These are phyloP conservation scores for Samia ricini DNA, from an alignment of 1,140 invertebrate species.

Conservation along the genomic window DNA sequence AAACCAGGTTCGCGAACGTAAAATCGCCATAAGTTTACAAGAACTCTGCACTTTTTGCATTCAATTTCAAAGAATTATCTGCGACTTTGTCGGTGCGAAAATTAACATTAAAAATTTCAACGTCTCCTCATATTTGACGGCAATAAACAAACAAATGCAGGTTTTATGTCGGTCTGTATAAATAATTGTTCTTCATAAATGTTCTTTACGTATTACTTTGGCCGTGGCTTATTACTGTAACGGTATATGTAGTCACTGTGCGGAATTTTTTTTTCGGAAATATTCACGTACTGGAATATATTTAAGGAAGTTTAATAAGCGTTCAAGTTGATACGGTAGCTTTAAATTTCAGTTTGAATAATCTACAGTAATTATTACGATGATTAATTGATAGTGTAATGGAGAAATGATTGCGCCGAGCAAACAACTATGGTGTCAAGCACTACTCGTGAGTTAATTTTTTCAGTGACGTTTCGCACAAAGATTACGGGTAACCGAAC, in stretches of 20 bases:
- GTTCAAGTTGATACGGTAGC: background rate
- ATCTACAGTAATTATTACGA: slow-evolving; percentile 30
- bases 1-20: slow-evolving; percentile 53
- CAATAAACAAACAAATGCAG: slow-evolving; percentile 44
- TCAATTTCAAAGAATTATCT: slow-evolving; percentile 51
- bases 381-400: slow-evolving; percentile 44
- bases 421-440: slow-evolving; percentile 58
- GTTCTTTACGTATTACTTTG: slow-evolving; percentile 21
- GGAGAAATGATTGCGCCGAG: slow-evolving; percentile 36
- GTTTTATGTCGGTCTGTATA: slow-evolving; percentile 41
- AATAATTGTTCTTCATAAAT: slow-evolving; percentile 37
- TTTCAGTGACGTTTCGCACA: slow-evolving; percentile 32
- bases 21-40: slow-evolving; percentile 41
- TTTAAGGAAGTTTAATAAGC: slow-evolving; percentile 1
- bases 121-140: slow-evolving; percentile 34
- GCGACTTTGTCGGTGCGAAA: slow-evolving; percentile 41
- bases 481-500: slow-evolving; percentile 59
- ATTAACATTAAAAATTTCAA: slow-evolving; percentile 48
- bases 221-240: slow-evolving; percentile 13
- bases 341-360: background rate
- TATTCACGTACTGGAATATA: background rate
- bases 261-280: slow-evolving; percentile 11
- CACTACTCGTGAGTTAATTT: too few relatives aligned
- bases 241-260: slow-evolving; percentile 13
- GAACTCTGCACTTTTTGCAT: slow-evolving; percentile 69